phyloP scores from a whole-genome alignment of 2,113 vertebrate species.

The Columba livia region DNA sequence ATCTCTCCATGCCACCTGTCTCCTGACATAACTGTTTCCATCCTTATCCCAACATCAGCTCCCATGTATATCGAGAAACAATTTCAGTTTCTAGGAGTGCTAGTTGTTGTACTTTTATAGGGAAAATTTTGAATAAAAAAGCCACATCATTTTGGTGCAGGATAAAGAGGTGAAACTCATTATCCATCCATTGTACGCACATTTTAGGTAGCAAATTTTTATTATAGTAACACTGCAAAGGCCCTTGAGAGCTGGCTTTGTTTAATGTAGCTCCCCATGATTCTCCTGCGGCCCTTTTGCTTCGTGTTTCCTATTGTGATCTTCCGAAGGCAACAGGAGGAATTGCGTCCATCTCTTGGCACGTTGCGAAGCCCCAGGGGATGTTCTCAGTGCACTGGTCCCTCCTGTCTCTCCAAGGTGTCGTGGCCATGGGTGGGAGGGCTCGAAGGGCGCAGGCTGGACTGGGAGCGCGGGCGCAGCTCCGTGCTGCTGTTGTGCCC shows the following conservation, averaged over 20 bases:
- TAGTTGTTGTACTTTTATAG: neutral
- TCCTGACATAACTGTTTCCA: neutral
- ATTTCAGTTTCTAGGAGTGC: neutral
- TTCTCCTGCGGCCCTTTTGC: neutral
- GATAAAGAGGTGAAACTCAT: constrained; percentile 4
- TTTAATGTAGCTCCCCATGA: neutral
- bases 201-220: neutral
- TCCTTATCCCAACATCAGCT: neutral
- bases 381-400: neutral
- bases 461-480: neutral
- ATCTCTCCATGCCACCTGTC: no score
- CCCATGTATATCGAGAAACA: neutral
- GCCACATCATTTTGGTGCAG: neutral
- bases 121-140: neutral
- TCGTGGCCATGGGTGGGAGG: neutral
- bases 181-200: neutral
- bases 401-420: neutral
- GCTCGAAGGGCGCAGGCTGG: neutral
- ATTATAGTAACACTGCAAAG: neutral
- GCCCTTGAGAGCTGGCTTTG: neutral
- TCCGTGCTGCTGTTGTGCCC: neutral
- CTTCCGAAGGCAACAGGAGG: neutral
- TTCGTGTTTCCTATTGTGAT: neutral
- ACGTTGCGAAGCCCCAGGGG: neutral
- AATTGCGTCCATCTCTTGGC: neutral